Base-by-base conservation (phyloP, 2,113 vertebrate genomes). In the Trematomus loennbergii region DNA sequence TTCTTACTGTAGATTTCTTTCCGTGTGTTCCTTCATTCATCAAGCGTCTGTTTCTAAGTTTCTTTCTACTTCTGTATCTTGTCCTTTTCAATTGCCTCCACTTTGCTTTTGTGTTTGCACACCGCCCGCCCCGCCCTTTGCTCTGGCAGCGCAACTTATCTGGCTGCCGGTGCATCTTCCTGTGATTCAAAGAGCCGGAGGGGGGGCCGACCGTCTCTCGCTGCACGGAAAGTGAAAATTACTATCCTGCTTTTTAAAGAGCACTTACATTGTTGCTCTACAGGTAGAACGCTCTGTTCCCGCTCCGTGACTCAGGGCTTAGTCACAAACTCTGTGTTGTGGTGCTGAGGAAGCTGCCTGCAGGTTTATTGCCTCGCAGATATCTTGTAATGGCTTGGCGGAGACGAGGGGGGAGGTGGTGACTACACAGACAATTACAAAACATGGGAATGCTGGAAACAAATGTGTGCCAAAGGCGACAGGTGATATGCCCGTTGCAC, bases 151-250 rank as follows among this genome's bases (percentile, higher is more conserved):
- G 16, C 45, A 13, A 36, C 69, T 63, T 13, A 33, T 66, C 72
- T 72, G 76, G 11, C 75, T 58, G 54, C 62, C 40, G 2, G 84
- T 17, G 29, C 29, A 29, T 29, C 29, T 29, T 29, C 29, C 75
- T 65, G 79, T 82, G 86, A 90, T 88, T 87, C 84, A 85, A 82
- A 87, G 70, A 76, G 77, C 78, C 58, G n/a, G 75, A 75, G 57
- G 75, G n/a, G n/a, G 73, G 63, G 46, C 25, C 12, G 48, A 22
- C 33, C 4, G 84, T 88, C 86, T 88, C 86, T 87, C 55, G 12
- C 64, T 82, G 58, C 4, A 16, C 55, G 65, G 87, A 92, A 91
- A 91, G 89, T 92, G 88, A 92, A 91, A 91, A 93, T 91, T 83
- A 86, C 88, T 55, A 43, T 84, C 25, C 64, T 89, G 11, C n/a